A percentile compares a stretch with the other conserved stretches of the same genome.
Conservation (phyloP, 2,113 vertebrate genomes). For the Amphilophus citrinellus region DNA sequence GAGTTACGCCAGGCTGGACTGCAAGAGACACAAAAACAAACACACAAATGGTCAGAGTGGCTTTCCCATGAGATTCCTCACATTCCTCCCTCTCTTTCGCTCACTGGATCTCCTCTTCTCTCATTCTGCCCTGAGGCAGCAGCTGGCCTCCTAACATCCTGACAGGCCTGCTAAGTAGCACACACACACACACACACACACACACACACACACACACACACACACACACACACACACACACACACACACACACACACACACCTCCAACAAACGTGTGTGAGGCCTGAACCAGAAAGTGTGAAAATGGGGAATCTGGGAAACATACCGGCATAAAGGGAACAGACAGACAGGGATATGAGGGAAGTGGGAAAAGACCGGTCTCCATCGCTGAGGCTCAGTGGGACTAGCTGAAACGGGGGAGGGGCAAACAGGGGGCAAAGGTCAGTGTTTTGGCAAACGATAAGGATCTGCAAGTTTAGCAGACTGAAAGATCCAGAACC, state of each 20-base stretch:
- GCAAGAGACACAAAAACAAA: slow-evolving; percentile 43
- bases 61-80: slow-evolving; percentile 69
- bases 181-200: slow-evolving; percentile 14
- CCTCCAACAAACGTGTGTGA: slow-evolving; percentile 41
- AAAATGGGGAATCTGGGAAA: slow-evolving; percentile 59
- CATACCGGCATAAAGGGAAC: slow-evolving; percentile 3
- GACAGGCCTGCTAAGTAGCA: slow-evolving; percentile 54
- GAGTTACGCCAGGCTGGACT: not conserved
- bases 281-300: slow-evolving; percentile 34
- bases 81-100: slow-evolving; percentile 72
- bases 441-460: slow-evolving; percentile 48
- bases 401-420: not conserved
- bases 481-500: not conserved
- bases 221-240: not conserved
- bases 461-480: slow-evolving; percentile 62
- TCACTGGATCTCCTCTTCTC: slow-evolving; percentile 31
- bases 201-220: not conserved
- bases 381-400: slow-evolving; percentile 45
- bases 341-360: slow-evolving; percentile 16
- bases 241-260: not conserved
- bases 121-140: slow-evolving; percentile 62
- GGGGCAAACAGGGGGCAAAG: slow-evolving; percentile 23
- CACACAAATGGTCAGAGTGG: slow-evolving; percentile 42
- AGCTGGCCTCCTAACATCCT: slow-evolving; percentile 70
- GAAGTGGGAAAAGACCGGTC: slow-evolving; percentile 31